Evolutionary conservation across 2,113 vertebrate genomes (phyloP).

Genomic region (Scytalopus superciliaris): DNA sequence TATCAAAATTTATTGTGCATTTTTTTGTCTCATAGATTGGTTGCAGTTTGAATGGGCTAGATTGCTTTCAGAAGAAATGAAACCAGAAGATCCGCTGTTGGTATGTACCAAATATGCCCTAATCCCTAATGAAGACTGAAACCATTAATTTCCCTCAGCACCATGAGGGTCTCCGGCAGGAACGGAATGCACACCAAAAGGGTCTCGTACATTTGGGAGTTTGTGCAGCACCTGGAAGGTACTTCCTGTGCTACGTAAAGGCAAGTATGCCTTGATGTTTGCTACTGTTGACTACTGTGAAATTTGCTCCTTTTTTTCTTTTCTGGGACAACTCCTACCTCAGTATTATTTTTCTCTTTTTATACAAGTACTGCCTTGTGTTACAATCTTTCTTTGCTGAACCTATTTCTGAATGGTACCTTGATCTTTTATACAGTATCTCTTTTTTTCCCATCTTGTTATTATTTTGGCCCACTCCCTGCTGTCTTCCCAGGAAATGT

Average conservation of each 20-base stretch:
- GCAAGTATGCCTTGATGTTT: neutral
- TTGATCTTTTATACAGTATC: neutral
- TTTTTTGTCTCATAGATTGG: neutral
- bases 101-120: neutral
- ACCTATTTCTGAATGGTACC: neutral
- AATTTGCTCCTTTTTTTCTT: neutral
- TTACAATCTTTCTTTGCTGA: neutral
- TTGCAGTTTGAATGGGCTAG: neutral
- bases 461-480: neutral
- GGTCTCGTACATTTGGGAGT: neutral
- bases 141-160: neutral
- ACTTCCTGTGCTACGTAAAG: neutral
- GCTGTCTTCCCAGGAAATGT: neutral
- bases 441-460: neutral
- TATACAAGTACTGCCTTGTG: neutral
- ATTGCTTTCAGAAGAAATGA: neutral
- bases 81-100: neutral
- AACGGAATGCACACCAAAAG: accelerated
- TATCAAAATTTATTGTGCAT: neutral
- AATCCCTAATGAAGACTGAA: neutral
- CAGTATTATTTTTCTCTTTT: neutral
- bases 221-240: neutral
- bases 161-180: neutral
- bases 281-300: neutral
- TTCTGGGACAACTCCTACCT: neutral